Evolutionary conservation across 2,888 invertebrate species (phyloP), one percentile per base, ranked within the genome.

Genomic region (Lasiommata megera): DNA sequence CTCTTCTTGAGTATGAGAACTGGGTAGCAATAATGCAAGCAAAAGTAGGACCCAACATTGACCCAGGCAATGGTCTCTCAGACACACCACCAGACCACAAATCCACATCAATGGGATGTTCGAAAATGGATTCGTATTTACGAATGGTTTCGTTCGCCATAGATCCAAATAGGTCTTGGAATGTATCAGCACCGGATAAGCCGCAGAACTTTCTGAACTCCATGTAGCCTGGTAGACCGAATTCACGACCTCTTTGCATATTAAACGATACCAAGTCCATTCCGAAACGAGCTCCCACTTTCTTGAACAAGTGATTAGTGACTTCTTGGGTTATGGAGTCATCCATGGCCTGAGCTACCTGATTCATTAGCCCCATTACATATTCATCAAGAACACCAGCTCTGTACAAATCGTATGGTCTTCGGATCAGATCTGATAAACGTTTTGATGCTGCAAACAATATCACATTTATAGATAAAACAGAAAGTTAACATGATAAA

Each of bases 11-110:
- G 75, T 96, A 96, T 70, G 96, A 96, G 90, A 98, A 97, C 83
- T 98, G 98, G 23, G 96, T 96, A 23, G 97, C 98, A 71, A 98
- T 97, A 63, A 98, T 92, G 77, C 98, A 98, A 53, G 97, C 97
- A 76, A 98, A 98, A 50, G 98, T 97, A 0, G 98, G 98, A 50
- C 98, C 98, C 61, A 98, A 92, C 95, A 98, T 96, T 55, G 97
- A 97, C 43, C 97, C 98, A 7, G 96, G 96, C 54, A 98, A 91
- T 1, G 98, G 96, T 62, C 95, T 92, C 77, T 98, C 98, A 0
- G 97, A 97, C 6, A 98, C 97, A 47, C 98, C 98, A 48, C 97
- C 98, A 14, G 97, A 96, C 97, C 98, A 98, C 54, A 98, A 91
- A 90, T 98, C 98, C 46, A 98, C 96, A 80, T 98, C 98, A 60